Evolutionary conservation across 92 coral and sea anemone species (phyloP), one percentile per base, ranked within the genome.

Genomic region (Zoanthus sociatus): DNA sequence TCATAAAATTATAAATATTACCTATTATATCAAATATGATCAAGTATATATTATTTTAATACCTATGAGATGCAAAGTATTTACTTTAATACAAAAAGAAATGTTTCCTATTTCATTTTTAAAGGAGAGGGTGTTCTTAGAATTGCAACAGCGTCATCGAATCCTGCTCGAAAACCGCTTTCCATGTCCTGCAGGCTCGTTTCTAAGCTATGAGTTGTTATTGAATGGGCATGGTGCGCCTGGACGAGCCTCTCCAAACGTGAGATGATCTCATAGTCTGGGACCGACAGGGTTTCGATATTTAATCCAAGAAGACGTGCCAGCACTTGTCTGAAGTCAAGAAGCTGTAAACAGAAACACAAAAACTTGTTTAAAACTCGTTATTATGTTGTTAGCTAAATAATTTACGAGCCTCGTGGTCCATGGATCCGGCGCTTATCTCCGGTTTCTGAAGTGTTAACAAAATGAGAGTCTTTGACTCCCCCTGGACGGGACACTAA

Each of bases 211-310:
- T 97, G 98, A 16, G 99, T 92, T 33, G 99, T 97, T 89, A 97
- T 94, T 13, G 99, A 84, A 86, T 97, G 99, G 31, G 99, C 97
- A 81, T 97, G 99, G 71, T 97, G 99, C 11, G 99, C 99, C 82
- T 97, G 99, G n/a, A 97, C 99, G 1, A 97, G 93, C 53, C 99
- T 91, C 75, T 97, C 99, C 61, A 97, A 86, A 84, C 99, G 99
- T 15, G 98, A 94, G 91, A 97, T 97, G 75, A 97, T 97, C 84
- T 97, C 99, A 90, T 95, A 97, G 92, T 97, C 99, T 90, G 99
- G 99, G 77, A 97, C 98, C 58, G 99, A 94, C 47, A 97, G 95
- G 26, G 89, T 93, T 92, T 97, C 92, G 61, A 97, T 92, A 64
- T 95, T 98, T 66, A 97, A 92, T 51, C 99, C 99, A n/a, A 97